Percentiles rank a stretch among this genome's conserved stretches.
Conservation (phyloP, 2,888 invertebrate genomes). For the Lordiphosa fenestrarum region DNA sequence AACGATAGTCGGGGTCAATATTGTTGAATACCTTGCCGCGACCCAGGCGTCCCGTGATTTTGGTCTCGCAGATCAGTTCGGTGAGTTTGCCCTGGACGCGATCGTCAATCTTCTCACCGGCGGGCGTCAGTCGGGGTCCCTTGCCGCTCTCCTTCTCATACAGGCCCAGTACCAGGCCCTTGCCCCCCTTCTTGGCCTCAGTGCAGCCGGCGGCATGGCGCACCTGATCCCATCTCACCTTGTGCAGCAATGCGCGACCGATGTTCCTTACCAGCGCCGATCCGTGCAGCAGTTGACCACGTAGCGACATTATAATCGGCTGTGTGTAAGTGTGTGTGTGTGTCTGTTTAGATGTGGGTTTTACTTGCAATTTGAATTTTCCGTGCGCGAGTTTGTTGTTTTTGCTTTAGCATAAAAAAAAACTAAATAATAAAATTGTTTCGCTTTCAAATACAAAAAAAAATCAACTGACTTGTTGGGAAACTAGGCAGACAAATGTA, state of each 20-base stretch:
- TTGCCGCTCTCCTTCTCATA: constrained; percentile 81
- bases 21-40: constrained; percentile 82
- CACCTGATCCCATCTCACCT: neutral
- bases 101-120: constrained; percentile 81
- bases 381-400: too few species aligned
- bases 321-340: neutral
- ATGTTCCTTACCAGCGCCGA: constrained; percentile 14
- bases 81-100: constrained; percentile 80
- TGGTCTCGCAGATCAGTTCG: constrained; percentile 80
- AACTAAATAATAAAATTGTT: too few species aligned
- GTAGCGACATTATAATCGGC: constrained; percentile 22
- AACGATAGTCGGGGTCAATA: constrained; percentile 81
- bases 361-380: too few species aligned
- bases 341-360: too few species aligned
- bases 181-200: constrained; percentile 46
- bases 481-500: too few species aligned
- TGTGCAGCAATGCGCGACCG: neutral
- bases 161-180: constrained; percentile 82
- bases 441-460: too few species aligned
- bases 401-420: too few species aligned
- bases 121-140: constrained; percentile 80
- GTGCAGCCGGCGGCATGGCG: constrained; percentile 39
- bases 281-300: constrained; percentile 30
- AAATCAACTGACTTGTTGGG: too few species aligned
- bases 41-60: constrained; percentile 63